These are phyloP conservation scores for Odontocerum albicorne DNA, from an alignment of 2,888 invertebrate genomes.

Conservation along the genomic window DNA sequence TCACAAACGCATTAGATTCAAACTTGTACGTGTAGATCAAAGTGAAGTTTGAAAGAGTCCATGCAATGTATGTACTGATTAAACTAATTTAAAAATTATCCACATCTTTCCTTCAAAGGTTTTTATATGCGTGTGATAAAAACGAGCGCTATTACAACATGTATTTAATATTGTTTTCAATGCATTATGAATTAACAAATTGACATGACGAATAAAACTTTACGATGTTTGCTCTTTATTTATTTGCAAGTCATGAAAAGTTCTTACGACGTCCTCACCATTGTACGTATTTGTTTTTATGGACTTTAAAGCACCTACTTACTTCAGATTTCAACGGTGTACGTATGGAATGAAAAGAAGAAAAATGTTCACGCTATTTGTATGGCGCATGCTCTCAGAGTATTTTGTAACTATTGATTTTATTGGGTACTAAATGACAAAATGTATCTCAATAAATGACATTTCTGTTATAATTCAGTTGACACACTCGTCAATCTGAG, in stretches of 20 bases:
- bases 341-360: slow-evolving; percentile 6
- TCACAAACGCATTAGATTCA: no score
- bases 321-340: slow-evolving; percentile 21
- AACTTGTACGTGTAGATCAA: no score
- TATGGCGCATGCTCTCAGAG: slow-evolving; percentile 12
- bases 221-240: no score
- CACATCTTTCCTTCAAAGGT: no score
- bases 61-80: no score
- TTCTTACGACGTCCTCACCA: slow-evolving; percentile 8
- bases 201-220: no score
- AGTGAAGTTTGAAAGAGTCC: no score
- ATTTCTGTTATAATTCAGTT: slow-evolving; percentile 17
- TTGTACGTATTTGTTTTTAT: slow-evolving; percentile 28
- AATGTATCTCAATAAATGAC: slow-evolving; percentile 23
- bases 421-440: slow-evolving; percentile 31
- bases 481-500: slow-evolving; percentile 24
- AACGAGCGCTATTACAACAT: no score
- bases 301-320: slow-evolving; percentile 29
- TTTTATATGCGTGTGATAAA: no score
- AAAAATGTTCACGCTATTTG: slow-evolving; percentile 19
- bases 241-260: neutral
- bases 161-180: no score
- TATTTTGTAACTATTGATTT: slow-evolving; percentile 28
- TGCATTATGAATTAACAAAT: no score
- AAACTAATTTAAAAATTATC: no score